A percentile compares a stretch with the other conserved stretches of the same genome.
Conservation (phyloP, 1,140 invertebrate genomes). For the Drosophila sproati region DNA sequence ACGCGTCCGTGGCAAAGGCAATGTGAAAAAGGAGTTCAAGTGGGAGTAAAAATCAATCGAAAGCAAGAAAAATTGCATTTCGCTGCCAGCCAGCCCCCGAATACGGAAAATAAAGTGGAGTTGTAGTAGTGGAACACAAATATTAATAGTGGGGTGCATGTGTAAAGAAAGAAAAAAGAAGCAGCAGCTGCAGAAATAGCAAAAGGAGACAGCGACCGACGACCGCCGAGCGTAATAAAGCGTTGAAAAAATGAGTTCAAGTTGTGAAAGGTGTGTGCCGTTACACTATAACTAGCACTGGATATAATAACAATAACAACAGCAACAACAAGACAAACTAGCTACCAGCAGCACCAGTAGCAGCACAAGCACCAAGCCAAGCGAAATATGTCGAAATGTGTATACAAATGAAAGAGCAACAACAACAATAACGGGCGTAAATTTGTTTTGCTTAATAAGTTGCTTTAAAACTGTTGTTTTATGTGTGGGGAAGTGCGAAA, state of each 20-base stretch:
- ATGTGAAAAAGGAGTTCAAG: conserved; percentile 67
- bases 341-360: conserved; percentile 12
- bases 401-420: conserved; percentile 62
- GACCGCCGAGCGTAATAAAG: conserved; percentile 66
- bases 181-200: conserved; percentile 72
- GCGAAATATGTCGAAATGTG: conserved; percentile 70
- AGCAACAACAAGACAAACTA: conserved; percentile 35
- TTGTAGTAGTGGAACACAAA: conserved; percentile 58
- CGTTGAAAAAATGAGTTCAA: conserved; percentile 82
- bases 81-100: conserved; percentile 47
- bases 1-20: conserved; percentile 56
- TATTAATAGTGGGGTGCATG: conserved; percentile 57
- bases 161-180: conserved; percentile 45
- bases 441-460: conserved; percentile 66
- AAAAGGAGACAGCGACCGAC: conserved; percentile 74
- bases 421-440: conserved; percentile 52
- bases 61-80: conserved; percentile 69
- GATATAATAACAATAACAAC: conserved; percentile 29
- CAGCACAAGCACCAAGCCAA: conserved; percentile 40
- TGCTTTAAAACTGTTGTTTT: conserved; percentile 43
- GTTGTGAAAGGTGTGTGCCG: conserved; percentile 84
- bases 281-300: conserved; percentile 63
- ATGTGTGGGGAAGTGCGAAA: conserved; percentile 43
- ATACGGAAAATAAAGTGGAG: conserved; percentile 64
- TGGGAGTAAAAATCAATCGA: conserved; percentile 76